Base-by-base conservation (phyloP, 2,113 vertebrate species). In the Mesoclemmys tuberculata region DNA sequence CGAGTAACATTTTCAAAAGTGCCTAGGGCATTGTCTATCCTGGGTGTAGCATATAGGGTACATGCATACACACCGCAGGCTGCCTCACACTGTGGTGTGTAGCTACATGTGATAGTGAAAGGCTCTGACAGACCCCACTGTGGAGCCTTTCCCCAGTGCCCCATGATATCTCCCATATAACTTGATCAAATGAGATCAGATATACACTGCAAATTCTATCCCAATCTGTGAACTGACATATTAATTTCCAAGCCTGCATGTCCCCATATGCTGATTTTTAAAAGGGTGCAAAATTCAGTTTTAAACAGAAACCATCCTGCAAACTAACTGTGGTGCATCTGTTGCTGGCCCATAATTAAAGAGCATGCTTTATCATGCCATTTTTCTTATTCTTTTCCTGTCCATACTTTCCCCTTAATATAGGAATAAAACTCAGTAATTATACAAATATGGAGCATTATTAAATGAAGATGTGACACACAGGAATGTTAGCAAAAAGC, bases 391-490 rank as follows among this genome's bases (percentile, higher is more conserved):
- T 77, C 4, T 31, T 80, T 84, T 55, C 29, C 58, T 92, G 88
- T 87, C 27, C 3, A 58, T 13, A 10, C 5, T 11, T 48, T 10
- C 2, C 5, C 27, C 4, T 9, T 7, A 0, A 0, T n/a, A 38
- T 82, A 77, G 35, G 19, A 80, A 51, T 48, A 83, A 96, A 82
- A 22, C 1, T 24, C 4, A 41, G 18, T 64, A 51, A 13, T 31
- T 26, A 13, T 11, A 78, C 75, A 79, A 35, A 8, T 41, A 93
- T 81, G 14, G 6, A 89, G 64, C 9, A 38, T 46, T 19, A 80
- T 38, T 29, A 58, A 87, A 81, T 90, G 58, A 68, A 75, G 31
- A 64, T 64, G 31, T 64, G 13, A 35, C 31, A 64, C 29, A 64
- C 31, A 64, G 31, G 31, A 64, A 64, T 64, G 58, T 64, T 35